Percentiles rank a stretch among this genome's conserved stretches.
Evolutionary conservation across 2,888 invertebrate species (phyloP).

Genomic region (Allygus modestus): DNA sequence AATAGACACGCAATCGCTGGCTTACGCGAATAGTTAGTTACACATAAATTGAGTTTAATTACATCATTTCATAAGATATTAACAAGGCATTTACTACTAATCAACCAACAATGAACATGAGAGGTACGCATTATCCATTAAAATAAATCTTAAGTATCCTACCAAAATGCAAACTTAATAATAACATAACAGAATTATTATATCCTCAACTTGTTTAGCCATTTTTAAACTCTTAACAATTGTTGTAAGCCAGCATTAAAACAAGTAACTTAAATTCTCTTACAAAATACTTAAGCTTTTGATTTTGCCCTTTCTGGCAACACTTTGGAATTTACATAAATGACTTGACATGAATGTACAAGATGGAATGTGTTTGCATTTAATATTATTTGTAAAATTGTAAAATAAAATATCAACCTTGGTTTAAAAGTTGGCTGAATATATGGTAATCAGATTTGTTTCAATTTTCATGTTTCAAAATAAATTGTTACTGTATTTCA

Average conservation of each 20-base stretch:
- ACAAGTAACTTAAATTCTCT: slow-evolving; percentile 35
- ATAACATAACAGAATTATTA: too few relatives aligned
- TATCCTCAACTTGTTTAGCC: too few relatives aligned
- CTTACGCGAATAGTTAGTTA: not conserved
- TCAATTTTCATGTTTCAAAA: too few relatives aligned
- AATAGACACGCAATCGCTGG: slow-evolving; percentile 36
- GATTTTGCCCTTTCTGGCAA: slow-evolving; percentile 55
- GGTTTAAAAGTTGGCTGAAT: not conserved
- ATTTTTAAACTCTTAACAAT: not conserved
- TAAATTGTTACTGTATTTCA: too few relatives aligned
- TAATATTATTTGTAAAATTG: not conserved
- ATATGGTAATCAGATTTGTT: too few relatives aligned
- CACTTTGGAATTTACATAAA: slow-evolving; percentile 30
- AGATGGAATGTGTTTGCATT: slow-evolving; percentile 1
- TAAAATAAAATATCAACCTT: not conserved
- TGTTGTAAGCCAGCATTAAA: slow-evolving; percentile 27
- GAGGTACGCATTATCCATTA: too few relatives aligned
- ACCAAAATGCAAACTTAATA: too few relatives aligned
- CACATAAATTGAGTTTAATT: not conserved
- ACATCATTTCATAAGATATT: too few relatives aligned
- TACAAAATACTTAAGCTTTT: slow-evolving; percentile 49
- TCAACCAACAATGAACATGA: too few relatives aligned
- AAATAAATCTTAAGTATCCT: too few relatives aligned
- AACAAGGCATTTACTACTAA: too few relatives aligned
- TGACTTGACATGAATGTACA: slow-evolving; percentile 27